Conservation (phyloP, 2,113 vertebrate genomes). For the Serinus canaria region DNA sequence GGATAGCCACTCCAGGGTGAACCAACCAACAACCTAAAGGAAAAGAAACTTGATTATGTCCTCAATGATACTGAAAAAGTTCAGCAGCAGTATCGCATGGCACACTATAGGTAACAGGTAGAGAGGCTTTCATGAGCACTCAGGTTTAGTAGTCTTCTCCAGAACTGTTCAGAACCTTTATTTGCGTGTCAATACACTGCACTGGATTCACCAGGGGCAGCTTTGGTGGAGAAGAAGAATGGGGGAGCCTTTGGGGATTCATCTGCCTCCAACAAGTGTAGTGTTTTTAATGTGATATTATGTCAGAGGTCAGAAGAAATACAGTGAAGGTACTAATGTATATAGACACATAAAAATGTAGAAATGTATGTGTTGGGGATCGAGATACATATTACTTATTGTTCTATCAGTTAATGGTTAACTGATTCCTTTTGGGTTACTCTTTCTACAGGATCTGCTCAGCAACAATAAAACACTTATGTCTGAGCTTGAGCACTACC, state of each 20-base stretch:
- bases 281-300: not conserved
- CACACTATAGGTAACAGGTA: not conserved
- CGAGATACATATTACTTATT: not conserved
- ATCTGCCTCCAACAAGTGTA: not conserved
- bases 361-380: not conserved
- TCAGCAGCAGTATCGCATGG: not conserved
- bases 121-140: not conserved
- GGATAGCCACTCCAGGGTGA: constrained; percentile 89
- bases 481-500: not conserved
- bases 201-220: not conserved
- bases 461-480: not conserved
- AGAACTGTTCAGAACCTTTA: not conserved
- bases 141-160: not conserved
- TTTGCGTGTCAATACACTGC: not conserved
- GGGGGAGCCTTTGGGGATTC: not conserved
- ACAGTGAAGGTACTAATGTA: not conserved
- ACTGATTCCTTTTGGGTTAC: not conserved
- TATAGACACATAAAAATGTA: not conserved
- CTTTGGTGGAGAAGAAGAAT: not conserved
- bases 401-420: not conserved
- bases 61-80: not conserved
- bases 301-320: not conserved
- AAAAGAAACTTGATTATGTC: not conserved
- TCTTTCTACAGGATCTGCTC: not conserved
- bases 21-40: constrained; percentile 85